These are phyloP conservation scores for Serinus canaria DNA, from an alignment of 2,113 vertebrate species.

Conservation along the genomic window DNA sequence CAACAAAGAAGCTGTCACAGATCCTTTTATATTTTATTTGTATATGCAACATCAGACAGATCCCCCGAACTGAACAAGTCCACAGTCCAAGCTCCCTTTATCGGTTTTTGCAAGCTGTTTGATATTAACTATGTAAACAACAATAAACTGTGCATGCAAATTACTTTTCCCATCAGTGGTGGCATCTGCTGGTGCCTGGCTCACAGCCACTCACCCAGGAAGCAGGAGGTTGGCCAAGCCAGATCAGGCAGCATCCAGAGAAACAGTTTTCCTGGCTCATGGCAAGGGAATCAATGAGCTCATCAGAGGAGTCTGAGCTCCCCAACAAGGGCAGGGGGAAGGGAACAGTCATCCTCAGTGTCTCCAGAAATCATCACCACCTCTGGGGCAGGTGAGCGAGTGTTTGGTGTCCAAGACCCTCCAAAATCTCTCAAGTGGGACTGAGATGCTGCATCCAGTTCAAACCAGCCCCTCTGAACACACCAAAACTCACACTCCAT, in stretches of 20 bases:
- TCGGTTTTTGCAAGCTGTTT: neutral
- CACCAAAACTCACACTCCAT: neutral
- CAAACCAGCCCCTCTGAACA: neutral
- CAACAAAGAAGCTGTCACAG: neutral
- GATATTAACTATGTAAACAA: neutral
- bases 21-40: neutral
- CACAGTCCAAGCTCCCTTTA: neutral
- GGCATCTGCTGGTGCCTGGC: neutral
- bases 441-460: neutral
- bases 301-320: neutral
- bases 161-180: neutral
- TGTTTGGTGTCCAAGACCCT: neutral
- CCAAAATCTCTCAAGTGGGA: neutral
- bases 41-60: neutral
- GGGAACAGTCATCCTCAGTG: neutral
- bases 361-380: neutral
- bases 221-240: neutral
- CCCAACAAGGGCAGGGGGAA: neutral
- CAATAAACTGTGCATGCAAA: neutral
- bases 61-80: neutral
- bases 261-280: neutral
- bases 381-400: neutral
- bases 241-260: neutral
- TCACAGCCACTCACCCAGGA: fast-evolving
- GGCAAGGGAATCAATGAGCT: slow-evolving; percentile 9